Evolutionary conservation across 2,888 invertebrate species (phyloP).

Genomic region (Caenorhabditis becei): DNA sequence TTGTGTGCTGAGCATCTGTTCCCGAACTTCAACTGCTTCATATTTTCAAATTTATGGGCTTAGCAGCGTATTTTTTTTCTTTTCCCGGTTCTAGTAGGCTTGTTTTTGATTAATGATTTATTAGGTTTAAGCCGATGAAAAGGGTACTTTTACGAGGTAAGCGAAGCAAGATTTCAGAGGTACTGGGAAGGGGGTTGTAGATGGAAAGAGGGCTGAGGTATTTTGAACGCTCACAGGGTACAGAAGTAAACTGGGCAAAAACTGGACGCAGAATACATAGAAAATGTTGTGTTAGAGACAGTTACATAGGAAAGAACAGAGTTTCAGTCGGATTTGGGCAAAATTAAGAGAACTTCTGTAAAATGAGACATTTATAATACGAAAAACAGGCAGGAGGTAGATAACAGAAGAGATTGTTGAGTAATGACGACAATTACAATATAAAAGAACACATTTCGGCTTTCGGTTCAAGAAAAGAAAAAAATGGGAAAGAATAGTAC

Average conservation of each 20-base stretch:
- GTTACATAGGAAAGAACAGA: constrained; percentile 41
- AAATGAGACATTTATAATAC: constrained; percentile 22
- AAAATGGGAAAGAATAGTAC: not conserved
- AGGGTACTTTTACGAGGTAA: constrained; percentile 34
- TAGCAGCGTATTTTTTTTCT: not conserved
- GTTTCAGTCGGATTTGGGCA: constrained; percentile 13
- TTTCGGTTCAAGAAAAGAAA: constrained; percentile 46
- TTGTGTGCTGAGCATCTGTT: too few relatives aligned
- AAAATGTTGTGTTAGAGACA: constrained; percentile 11
- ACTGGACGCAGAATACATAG: constrained; percentile 38
- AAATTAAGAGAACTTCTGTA: constrained; percentile 10
- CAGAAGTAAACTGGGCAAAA: constrained; percentile 55
- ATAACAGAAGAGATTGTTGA: constrained; percentile 21
- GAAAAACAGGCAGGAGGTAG: constrained; percentile 34
- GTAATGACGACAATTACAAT: constrained; percentile 34
- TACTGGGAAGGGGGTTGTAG: constrained; percentile 29
- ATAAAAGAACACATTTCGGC: constrained; percentile 56
- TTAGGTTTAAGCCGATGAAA: constrained; percentile 40
- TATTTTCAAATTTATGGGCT: too few relatives aligned
- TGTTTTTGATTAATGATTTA: constrained; percentile 33
- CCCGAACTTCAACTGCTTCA: too few relatives aligned
- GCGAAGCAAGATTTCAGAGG: constrained; percentile 55
- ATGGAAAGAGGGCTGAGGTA: constrained; percentile 36
- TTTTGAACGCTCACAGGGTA: constrained; percentile 61
- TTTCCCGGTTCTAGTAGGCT: not conserved